Base-by-base conservation (phyloP, 2,797 vertebrate species). In the Pachyuromys duprasi region DNA sequence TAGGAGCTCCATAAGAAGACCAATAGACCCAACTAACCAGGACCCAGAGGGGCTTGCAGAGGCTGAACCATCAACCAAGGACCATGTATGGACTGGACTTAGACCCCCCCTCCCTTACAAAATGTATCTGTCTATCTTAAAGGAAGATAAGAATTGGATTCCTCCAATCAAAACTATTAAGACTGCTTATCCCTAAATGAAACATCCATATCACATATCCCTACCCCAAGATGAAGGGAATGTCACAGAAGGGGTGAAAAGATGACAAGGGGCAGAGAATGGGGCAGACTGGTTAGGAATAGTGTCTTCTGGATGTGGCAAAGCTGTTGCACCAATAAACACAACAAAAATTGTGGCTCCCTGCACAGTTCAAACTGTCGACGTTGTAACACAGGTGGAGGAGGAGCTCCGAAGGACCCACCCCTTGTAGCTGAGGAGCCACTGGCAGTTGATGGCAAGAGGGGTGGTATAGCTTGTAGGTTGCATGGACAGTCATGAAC, bases 141-240 rank as follows among this genome's bases (percentile, higher is more conserved):
- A 99, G 98, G 99, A 99, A 98, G 99, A 99, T 97, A 99, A 99
- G 98, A 99, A 99, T 98, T 99, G 99, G 99, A 99, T 99, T 99
- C 99, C 99, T 94, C 99, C 99, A 98, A 99, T 99, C 98, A 99
- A 99, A 99, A 99, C 99, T 98, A 99, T 15, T 60, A 80, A 36
- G 49, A 57, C n/a, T 72, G n/a, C 24, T 72, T 39, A 39, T 36
- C 79, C 55, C n/a, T 81, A 81, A 81, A 39, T 60, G 79, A 60
- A 60, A 81, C 24, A 60, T 28, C 45, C 49, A 28, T 53, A 78
- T 39, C 78, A 80, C 13, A 39, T n/a, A 78, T 4, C 22, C 24
- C 1, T 26, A 28, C 49, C 49, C 49, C 20, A 28, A 39, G 33
- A 57, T 67, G 18, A 86, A 39, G 49, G n/a, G 5, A 72, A 20